These are phyloP conservation scores for Cantharis rustica DNA, from an alignment of 2,888 invertebrate genomes.

Conservation along the genomic window DNA sequence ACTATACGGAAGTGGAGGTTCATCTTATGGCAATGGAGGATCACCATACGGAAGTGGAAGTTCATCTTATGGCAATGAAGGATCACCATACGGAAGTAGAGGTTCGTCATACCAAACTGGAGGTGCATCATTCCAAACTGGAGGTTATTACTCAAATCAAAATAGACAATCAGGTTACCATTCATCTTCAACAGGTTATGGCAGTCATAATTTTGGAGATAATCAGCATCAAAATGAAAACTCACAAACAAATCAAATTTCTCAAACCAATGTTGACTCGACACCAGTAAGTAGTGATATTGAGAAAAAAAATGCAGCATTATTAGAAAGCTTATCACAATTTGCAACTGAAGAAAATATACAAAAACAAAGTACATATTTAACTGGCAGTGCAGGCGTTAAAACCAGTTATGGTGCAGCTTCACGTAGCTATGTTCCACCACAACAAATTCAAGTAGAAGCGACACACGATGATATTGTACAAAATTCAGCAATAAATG, in stretches of 20 bases:
- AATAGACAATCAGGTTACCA: not conserved
- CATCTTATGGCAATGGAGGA: not conserved
- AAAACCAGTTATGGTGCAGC: constrained; percentile 1
- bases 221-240: not conserved
- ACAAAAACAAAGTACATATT: not conserved
- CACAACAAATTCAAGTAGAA: not conserved
- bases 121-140: not conserved
- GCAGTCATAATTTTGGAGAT: not conserved
- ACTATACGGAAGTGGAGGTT: not conserved
- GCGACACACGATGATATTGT: constrained; percentile 19
- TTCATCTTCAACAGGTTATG: not conserved
- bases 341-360: not conserved
- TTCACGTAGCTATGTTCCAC: not conserved
- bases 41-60: not conserved
- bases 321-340: constrained; percentile 19
- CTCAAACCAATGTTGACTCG: constrained; percentile 6
- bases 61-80: not conserved
- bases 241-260: constrained; percentile 7
- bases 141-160: not conserved
- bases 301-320: constrained; percentile 22
- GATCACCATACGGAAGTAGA: not conserved
- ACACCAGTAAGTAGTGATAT: constrained; percentile 17
- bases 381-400: not conserved
- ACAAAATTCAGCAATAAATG: constrained; percentile 25
- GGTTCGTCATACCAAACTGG: not conserved